phyloP scores from a whole-genome alignment of 2,113 vertebrate species.

The Gavialis gangeticus region DNA sequence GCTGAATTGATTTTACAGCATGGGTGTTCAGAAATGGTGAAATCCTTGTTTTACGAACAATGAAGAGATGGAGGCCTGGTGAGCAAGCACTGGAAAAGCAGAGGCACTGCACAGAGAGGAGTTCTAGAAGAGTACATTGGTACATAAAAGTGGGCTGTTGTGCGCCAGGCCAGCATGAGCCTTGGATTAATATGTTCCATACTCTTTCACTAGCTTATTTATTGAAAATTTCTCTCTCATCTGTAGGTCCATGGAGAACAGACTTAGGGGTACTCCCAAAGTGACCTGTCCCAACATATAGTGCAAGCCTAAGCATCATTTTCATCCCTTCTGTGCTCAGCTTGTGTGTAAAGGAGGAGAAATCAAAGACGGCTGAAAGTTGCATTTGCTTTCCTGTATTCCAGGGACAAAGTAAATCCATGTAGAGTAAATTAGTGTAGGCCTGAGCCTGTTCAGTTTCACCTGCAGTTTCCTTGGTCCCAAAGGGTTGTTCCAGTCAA shows the following conservation, averaged over 20 bases:
- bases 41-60: neutral
- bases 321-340: neutral
- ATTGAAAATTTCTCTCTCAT: conserved; percentile 40
- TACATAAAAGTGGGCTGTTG: neutral
- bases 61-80: neutral
- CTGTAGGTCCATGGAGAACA: conserved; percentile 24
- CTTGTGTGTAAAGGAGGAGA: conserved; percentile 10
- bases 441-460: neutral
- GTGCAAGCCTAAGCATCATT: neutral
- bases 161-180: neutral
- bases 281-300: neutral
- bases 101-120: neutral
- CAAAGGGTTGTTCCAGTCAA: neutral
- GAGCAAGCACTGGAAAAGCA: neutral
- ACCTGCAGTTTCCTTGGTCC: neutral
- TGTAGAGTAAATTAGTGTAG: conserved; percentile 26
- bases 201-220: conserved; percentile 3
- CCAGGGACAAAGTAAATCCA: conserved; percentile 13
- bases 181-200: neutral
- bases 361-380: conserved; percentile 57
- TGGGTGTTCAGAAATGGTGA: neutral
- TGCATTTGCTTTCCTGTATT: conserved; percentile 58
- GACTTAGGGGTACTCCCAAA: conserved; percentile 35
- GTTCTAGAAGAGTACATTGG: neutral
- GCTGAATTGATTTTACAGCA: neutral